Evolutionary conservation across 2,888 invertebrate species (phyloP).

Genomic region (Ametastegia equiseti): DNA sequence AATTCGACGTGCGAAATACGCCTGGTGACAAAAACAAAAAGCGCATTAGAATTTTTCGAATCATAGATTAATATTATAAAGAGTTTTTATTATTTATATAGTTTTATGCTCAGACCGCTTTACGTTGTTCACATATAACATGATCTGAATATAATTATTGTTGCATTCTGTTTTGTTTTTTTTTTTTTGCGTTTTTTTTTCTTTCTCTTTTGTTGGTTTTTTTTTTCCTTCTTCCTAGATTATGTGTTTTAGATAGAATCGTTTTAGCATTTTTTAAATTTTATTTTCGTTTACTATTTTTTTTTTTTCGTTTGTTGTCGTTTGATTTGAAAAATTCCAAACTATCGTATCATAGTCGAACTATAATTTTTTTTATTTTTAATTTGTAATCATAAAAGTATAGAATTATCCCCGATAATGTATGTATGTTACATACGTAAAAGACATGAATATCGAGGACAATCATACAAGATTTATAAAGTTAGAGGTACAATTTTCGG

Average conservation of each 20-base stretch:
- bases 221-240: neutral
- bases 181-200: too few species aligned
- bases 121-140: slow-evolving; percentile 1
- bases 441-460: neutral
- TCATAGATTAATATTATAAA: neutral
- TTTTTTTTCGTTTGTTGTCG: neutral
- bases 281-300: too few species aligned
- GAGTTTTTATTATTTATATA: slow-evolving; percentile 14
- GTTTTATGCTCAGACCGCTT: neutral
- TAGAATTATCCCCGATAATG: neutral
- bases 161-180: neutral
- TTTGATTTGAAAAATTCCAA: neutral
- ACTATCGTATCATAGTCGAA: neutral
- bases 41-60: neutral
- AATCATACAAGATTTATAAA: neutral
- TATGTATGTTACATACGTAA: neutral
- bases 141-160: slow-evolving; percentile 41
- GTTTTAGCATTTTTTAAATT: neutral
- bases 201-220: too few species aligned
- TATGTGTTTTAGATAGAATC: neutral
- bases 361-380: neutral
- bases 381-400: neutral
- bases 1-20: neutral
- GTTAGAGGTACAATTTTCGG: too few species aligned
- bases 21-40: slow-evolving; percentile 7